phyloP scores from a whole-genome alignment of 2,113 vertebrate species.

The Corvus moneduloides region DNA sequence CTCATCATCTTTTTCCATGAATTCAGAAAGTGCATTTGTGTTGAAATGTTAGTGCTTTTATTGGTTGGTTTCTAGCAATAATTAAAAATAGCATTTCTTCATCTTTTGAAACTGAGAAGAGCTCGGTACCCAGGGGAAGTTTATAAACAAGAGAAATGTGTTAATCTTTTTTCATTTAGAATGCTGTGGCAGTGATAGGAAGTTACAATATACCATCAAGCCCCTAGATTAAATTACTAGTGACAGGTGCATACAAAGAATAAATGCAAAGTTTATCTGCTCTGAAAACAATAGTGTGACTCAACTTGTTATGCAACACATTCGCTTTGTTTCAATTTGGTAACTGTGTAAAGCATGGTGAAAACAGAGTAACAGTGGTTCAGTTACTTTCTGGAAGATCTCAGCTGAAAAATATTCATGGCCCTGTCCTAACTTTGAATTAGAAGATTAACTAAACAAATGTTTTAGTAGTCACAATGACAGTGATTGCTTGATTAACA shows the following conservation, averaged over 20 bases:
- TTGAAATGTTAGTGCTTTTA: background rate
- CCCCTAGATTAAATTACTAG: background rate
- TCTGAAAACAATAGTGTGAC: background rate
- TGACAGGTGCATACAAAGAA: background rate
- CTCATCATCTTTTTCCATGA: background rate
- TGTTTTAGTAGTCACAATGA: background rate
- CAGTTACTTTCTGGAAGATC: background rate
- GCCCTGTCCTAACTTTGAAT: background rate
- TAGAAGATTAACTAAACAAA: background rate
- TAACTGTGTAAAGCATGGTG: background rate
- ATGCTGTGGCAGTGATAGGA: background rate
- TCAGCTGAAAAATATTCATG: background rate
- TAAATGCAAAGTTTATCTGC: background rate
- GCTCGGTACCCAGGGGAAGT: background rate
- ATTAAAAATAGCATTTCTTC: background rate
- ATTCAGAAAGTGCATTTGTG: background rate
- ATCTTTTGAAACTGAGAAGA: background rate
- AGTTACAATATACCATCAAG: background rate
- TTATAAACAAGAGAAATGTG: background rate
- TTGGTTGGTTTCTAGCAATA: background rate
- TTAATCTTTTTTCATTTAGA: background rate
- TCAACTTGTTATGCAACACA: background rate
- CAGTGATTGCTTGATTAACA: background rate
- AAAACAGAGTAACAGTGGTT: background rate
- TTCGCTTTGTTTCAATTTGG: background rate